Evolutionary conservation across 1,140 invertebrate species (phyloP).

Genomic region (Melitaea cinxia): DNA sequence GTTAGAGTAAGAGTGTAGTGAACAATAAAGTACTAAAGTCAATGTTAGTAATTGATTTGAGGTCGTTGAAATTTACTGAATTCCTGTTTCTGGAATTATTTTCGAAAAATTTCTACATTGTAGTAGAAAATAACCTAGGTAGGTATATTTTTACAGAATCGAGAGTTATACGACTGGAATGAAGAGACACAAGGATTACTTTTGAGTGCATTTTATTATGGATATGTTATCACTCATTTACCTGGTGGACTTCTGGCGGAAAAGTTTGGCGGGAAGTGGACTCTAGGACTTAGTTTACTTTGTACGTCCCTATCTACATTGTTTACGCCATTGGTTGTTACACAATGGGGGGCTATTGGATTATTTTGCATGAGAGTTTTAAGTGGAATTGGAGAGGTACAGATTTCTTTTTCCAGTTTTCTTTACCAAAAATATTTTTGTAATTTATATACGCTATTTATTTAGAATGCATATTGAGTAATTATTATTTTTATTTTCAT

Average conservation of each 20-base stretch:
- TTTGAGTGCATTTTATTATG: conserved; percentile 84
- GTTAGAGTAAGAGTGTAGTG: too few species aligned
- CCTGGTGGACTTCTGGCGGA: conserved; percentile 85
- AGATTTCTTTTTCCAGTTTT: not conserved
- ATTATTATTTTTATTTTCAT: too few species aligned
- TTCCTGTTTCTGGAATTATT: not conserved
- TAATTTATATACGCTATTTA: too few species aligned
- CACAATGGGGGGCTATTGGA: conserved; percentile 80
- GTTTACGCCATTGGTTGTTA: conserved; percentile 62
- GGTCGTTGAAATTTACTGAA: too few species aligned
- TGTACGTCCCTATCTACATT: conserved; percentile 64
- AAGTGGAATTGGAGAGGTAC: conserved; percentile 85
- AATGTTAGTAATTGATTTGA: too few species aligned
- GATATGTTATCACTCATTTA: conserved; percentile 85
- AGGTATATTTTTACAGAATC: conserved; percentile 37
- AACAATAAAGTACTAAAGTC: too few species aligned
- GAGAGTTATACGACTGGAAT: conserved; percentile 83
- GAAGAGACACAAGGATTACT: conserved; percentile 83
- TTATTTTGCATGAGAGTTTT: conserved; percentile 85
- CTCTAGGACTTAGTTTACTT: conserved; percentile 64
- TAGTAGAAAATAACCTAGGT: not conserved
- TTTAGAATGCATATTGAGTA: too few species aligned
- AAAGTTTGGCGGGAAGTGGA: conserved; percentile 83
- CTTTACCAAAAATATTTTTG: too few species aligned
- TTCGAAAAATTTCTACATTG: too few species aligned